These are phyloP conservation scores for Ommatoiulus sabulosus DNA, from an alignment of 2,888 invertebrate genomes.

Conservation along the genomic window DNA sequence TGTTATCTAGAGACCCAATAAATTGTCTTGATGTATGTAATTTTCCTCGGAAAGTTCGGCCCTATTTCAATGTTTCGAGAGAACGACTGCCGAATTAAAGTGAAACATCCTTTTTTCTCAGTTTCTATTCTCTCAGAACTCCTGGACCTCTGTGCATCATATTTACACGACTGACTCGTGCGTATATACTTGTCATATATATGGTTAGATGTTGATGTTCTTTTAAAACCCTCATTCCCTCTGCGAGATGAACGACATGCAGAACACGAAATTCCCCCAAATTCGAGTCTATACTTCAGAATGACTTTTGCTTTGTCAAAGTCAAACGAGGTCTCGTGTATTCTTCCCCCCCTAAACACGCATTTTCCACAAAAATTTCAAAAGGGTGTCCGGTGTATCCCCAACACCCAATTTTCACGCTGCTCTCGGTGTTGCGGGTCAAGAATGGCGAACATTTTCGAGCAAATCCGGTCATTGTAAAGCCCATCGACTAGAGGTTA, in stretches of 20 bases:
- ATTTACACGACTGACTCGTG: too few relatives aligned
- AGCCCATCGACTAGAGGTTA: neutral
- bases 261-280: neutral
- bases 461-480: neutral
- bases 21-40: too few relatives aligned
- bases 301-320: neutral
- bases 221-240: too few relatives aligned
- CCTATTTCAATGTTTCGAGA: too few relatives aligned
- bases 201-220: too few relatives aligned
- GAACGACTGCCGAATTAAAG: too few relatives aligned
- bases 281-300: neutral
- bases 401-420: constrained; percentile 28
- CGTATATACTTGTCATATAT: too few relatives aligned
- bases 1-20: too few relatives aligned
- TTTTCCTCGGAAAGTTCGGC: too few relatives aligned
- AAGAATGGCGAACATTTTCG: neutral
- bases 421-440: neutral
- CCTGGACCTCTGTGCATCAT: too few relatives aligned
- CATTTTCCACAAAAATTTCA: neutral
- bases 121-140: too few relatives aligned
- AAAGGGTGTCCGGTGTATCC: neutral
- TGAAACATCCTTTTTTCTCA: too few relatives aligned
- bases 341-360: neutral
- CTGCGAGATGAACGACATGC: neutral
- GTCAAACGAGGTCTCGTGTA: neutral